Evolutionary conservation across 2,888 invertebrate species (phyloP).

Genomic region (Andrena minutula): DNA sequence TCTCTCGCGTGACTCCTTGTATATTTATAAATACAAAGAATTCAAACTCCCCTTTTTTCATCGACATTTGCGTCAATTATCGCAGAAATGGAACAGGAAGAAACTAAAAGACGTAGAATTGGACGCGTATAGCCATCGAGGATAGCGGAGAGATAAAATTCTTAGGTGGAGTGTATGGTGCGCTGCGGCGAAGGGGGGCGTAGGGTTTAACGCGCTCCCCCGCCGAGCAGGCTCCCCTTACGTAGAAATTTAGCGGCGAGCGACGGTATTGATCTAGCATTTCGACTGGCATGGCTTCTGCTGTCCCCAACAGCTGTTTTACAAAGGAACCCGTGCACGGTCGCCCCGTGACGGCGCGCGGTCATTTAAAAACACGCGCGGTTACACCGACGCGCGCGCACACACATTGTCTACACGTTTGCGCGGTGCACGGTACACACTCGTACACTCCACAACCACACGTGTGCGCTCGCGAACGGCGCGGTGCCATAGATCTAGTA

Average conservation of each 20-base stretch:
- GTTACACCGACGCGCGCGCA: background rate
- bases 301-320: conserved; percentile 75
- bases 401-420: background rate
- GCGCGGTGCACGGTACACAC: background rate
- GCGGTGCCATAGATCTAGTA: conserved; percentile 46
- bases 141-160: conserved; percentile 2
- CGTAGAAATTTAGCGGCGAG: conserved; percentile 48
- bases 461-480: conserved; percentile 37
- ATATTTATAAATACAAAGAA: conserved; percentile 4
- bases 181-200: background rate
- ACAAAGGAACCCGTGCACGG: conserved; percentile 65
- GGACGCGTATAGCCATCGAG: background rate
- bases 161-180: background rate
- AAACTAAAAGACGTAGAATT: background rate
- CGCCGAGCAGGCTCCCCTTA: conserved; percentile 42
- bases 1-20: conserved; percentile 13
- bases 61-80: conserved; percentile 1
- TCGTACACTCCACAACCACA: background rate
- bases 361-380: conserved; percentile 70
- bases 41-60: conserved; percentile 4
- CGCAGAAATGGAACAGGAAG: background rate
- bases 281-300: conserved; percentile 70
- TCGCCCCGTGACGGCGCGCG: conserved; percentile 53
- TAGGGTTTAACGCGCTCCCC: conserved; percentile 47
- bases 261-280: conserved; percentile 74